A percentile compares a stretch with the other conserved stretches of the same genome.
Evolutionary conservation across 30 jellyfish, hydroid and myxozoan genomes (phyloP).

Genomic region (Rhopilema esculentum): DNA sequence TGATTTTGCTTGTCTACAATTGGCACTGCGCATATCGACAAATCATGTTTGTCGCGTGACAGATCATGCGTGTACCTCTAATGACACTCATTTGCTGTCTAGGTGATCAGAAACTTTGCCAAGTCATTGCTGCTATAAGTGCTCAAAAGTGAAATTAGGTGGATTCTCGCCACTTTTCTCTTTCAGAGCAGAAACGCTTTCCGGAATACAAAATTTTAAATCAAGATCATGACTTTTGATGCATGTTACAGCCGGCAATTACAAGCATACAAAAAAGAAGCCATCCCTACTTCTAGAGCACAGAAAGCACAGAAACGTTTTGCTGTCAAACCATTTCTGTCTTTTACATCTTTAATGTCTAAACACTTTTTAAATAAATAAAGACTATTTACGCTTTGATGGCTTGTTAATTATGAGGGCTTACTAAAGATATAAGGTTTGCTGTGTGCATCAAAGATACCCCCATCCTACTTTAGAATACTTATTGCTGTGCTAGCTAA

Average conservation of each 20-base stretch:
- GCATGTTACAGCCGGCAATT: not conserved
- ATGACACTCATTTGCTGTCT: not conserved
- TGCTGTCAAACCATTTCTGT: not conserved
- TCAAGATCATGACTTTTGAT: not conserved
- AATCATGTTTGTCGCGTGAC: not conserved
- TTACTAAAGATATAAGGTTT: not conserved
- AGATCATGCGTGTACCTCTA: not conserved
- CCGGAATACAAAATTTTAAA: not conserved
- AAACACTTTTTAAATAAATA: constrained; percentile 4
- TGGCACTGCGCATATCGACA: not conserved
- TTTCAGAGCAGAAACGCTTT: not conserved
- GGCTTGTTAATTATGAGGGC: not conserved
- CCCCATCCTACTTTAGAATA: not conserved
- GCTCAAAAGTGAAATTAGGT: not conserved
- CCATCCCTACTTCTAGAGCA: not conserved
- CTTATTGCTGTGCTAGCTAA: not conserved
- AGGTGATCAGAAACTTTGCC: not conserved
- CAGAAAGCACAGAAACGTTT: not conserved
- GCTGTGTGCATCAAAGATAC: constrained; percentile 21
- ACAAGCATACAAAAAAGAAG: not conserved
- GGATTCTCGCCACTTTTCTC: not conserved
- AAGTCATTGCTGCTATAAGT: not conserved
- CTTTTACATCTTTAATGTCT: not conserved
- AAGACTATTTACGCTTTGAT: not conserved
- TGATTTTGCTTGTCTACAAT: not conserved